These are phyloP conservation scores for Melinaea menophilus DNA, from an alignment of 2,888 invertebrate species.

Conservation along the genomic window DNA sequence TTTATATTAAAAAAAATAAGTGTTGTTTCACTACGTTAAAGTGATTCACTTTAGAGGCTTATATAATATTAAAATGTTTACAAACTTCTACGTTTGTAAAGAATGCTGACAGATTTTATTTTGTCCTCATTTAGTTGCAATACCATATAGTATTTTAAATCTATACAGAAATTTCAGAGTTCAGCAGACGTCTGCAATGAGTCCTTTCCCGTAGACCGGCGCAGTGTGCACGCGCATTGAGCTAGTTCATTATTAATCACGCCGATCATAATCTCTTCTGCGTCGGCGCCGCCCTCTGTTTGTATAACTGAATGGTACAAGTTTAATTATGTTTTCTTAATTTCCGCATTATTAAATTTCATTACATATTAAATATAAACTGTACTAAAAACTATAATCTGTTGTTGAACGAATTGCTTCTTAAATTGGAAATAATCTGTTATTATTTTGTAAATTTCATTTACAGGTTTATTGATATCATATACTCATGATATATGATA, in stretches of 20 bases:
- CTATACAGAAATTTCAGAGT: conserved; percentile 21
- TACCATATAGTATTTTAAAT: too few species aligned
- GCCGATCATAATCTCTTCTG: conserved; percentile 66
- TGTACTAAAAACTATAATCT: too few species aligned
- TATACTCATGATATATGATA: background rate
- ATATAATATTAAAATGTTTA: too few species aligned
- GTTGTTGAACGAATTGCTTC: too few species aligned
- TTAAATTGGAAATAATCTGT: too few species aligned
- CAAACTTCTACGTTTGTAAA: too few species aligned
- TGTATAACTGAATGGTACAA: conserved; percentile 68
- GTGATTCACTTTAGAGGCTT: conserved; percentile 2
- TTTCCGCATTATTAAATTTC: background rate
- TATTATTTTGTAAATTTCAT: too few species aligned
- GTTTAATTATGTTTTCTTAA: conserved; percentile 33
- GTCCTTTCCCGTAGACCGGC: conserved; percentile 23
- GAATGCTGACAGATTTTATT: too few species aligned
- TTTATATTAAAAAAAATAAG: conserved; percentile 13
- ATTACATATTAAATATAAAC: background rate
- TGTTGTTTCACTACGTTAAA: background rate
- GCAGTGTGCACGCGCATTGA: conserved; percentile 43
- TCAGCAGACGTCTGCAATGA: conserved; percentile 30
- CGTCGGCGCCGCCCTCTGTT: conserved; percentile 67
- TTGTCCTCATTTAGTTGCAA: too few species aligned
- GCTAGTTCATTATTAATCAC: conserved; percentile 68
- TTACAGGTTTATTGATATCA: too few species aligned